These are phyloP conservation scores for Cotesia typhae DNA, from an alignment of 1,140 invertebrate genomes.

Conservation along the genomic window DNA sequence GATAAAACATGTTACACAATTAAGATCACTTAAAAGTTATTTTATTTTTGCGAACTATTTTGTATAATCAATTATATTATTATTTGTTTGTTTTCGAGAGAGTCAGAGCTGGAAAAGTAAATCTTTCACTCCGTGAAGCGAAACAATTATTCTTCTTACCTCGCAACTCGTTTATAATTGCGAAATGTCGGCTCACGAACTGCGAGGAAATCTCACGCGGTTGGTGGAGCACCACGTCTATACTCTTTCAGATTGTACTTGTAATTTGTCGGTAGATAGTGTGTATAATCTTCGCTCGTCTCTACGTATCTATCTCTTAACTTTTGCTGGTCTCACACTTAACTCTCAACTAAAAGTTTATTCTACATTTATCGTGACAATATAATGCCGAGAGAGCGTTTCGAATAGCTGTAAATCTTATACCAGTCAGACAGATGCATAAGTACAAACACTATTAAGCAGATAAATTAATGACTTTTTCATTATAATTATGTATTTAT, in stretches of 20 bases:
- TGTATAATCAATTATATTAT: background rate
- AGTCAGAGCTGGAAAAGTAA: background rate
- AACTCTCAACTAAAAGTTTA: no score
- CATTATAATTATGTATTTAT: no score
- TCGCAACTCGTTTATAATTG: conserved; percentile 38
- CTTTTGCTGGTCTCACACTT: conserved; percentile 16
- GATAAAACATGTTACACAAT: no score
- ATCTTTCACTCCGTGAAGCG: conserved; percentile 12
- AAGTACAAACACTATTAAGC: no score
- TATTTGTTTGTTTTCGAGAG: background rate
- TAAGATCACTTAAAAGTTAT: no score
- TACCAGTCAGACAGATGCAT: no score
- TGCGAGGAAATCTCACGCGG: conserved; percentile 37
- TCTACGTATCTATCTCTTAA: conserved; percentile 6
- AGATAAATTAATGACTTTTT: no score
- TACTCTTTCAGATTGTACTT: conserved; percentile 30
- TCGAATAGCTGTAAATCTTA: no score
- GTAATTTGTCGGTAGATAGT: conserved; percentile 40
- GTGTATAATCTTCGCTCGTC: conserved; percentile 30
- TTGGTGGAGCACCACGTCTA: conserved; percentile 3
- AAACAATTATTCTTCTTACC: conserved; percentile 40
- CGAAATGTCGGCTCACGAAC: conserved; percentile 34
- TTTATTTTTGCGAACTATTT: background rate
- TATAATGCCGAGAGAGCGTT: no score
- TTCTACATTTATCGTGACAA: no score